Evolutionary conservation across 2,113 vertebrate genomes (phyloP).

Genomic region (Pontoporia blainvillei): DNA sequence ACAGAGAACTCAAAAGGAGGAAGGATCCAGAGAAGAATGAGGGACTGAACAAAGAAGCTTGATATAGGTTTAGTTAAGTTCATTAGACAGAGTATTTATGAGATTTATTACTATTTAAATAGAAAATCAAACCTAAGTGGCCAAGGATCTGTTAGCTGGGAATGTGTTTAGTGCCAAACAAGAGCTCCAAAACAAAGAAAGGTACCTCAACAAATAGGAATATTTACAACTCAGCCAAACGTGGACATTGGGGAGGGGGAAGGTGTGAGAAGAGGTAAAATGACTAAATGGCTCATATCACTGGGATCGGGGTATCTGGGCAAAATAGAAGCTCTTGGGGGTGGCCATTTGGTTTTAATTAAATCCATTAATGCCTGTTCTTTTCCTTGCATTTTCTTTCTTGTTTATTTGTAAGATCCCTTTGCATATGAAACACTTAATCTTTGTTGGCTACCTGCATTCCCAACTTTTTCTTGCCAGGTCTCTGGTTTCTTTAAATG

Average conservation of each 20-base stretch:
- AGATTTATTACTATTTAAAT: neutral
- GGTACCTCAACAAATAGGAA: neutral
- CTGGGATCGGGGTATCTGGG: neutral
- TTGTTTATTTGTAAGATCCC: neutral
- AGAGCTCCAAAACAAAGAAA: neutral
- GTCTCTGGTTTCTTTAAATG: neutral
- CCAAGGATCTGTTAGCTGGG: neutral
- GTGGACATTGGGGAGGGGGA: neutral
- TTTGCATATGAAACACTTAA: neutral
- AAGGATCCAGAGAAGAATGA: neutral
- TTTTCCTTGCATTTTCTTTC: neutral
- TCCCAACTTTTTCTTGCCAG: neutral
- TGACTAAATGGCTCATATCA: neutral
- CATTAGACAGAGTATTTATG: neutral
- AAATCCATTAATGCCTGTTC: neutral
- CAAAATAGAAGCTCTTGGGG: neutral
- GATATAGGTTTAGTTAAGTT: neutral
- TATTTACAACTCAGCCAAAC: neutral
- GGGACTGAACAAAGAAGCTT: neutral
- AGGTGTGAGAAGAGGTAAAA: neutral
- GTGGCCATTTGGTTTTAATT: neutral
- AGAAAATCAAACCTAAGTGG: neutral
- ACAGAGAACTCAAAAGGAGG: neutral
- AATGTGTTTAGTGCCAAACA: neutral
- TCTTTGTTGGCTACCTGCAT: neutral